phyloP scores from a whole-genome alignment of 2,888 invertebrate genomes.

The Dicranocentrus wangi region DNA sequence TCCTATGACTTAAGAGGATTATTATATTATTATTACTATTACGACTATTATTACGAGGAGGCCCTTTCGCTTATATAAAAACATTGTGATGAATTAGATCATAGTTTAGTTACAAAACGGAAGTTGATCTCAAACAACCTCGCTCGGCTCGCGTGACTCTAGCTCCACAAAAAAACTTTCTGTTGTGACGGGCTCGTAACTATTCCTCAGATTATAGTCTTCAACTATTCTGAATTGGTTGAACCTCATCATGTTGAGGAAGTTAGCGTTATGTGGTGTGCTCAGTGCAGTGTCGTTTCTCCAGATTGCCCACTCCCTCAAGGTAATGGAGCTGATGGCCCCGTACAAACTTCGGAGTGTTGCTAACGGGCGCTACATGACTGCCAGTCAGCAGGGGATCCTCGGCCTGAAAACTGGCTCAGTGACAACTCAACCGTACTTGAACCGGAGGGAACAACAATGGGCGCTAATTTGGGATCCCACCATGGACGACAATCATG shows the following conservation, averaged over 20 bases:
- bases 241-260: not conserved
- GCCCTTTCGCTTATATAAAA: conserved; percentile 31
- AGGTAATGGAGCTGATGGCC: conserved; percentile 69
- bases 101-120: conserved; percentile 49
- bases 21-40: too few species aligned
- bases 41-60: too few species aligned
- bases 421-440: conserved; percentile 59
- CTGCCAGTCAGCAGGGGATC: conserved; percentile 65
- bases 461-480: conserved; percentile 68
- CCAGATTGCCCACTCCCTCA: conserved; percentile 29
- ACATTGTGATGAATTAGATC: conserved; percentile 12
- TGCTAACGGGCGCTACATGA: conserved; percentile 56
- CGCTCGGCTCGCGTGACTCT: conserved; percentile 12
- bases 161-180: conserved; percentile 7
- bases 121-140: conserved; percentile 53
- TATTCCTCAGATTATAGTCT: too few species aligned
- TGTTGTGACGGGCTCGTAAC: too few species aligned
- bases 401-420: conserved; percentile 62
- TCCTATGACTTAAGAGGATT: conserved; percentile 27
- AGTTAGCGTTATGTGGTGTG: conserved; percentile 16
- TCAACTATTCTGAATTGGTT: too few species aligned
- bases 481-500: conserved; percentile 52
- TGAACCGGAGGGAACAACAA: conserved; percentile 44
- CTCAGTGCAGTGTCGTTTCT: conserved; percentile 22
- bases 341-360: conserved; percentile 64